Conservation (phyloP, 2,888 invertebrate genomes). For the Antheraea assamensis region DNA sequence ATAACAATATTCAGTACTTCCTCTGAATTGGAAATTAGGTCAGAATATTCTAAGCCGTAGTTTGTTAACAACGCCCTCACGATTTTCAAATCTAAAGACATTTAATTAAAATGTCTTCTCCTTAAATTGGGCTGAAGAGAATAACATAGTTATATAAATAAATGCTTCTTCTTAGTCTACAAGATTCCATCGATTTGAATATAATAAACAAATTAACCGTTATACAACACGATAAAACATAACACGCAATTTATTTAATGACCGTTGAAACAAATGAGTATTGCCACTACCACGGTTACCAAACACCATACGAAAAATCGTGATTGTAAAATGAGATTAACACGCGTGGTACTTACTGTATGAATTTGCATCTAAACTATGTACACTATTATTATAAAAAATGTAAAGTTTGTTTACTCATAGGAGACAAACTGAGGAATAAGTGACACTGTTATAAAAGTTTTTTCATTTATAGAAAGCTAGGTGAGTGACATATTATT, state of each 20-base stretch:
- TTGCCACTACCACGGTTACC: neutral
- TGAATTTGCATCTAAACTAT: neutral
- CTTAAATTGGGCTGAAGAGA: neutral
- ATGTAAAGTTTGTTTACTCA: too few species aligned
- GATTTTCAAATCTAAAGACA: neutral
- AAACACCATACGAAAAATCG: neutral
- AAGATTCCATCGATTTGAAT: neutral
- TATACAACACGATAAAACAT: slow-evolving; percentile 7
- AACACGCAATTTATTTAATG: slow-evolving; percentile 10
- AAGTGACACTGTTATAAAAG: too few species aligned
- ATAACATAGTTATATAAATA: neutral
- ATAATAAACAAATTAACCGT: slow-evolving; percentile 9
- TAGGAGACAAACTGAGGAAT: too few species aligned
- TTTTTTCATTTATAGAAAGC: too few species aligned
- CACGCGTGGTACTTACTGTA: neutral
- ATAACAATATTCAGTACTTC: neutral
- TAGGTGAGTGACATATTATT: too few species aligned
- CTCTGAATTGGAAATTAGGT: neutral
- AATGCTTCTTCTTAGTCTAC: neutral
- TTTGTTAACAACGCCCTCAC: too few species aligned
- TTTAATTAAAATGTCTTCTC: neutral
- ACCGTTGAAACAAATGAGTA: slow-evolving; percentile 6
- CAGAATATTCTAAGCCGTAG: neutral
- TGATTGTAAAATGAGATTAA: neutral
- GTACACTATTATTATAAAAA: too few species aligned